These are phyloP conservation scores for Lasioglossum morio DNA, from an alignment of 2,888 invertebrate genomes.

Conservation along the genomic window DNA sequence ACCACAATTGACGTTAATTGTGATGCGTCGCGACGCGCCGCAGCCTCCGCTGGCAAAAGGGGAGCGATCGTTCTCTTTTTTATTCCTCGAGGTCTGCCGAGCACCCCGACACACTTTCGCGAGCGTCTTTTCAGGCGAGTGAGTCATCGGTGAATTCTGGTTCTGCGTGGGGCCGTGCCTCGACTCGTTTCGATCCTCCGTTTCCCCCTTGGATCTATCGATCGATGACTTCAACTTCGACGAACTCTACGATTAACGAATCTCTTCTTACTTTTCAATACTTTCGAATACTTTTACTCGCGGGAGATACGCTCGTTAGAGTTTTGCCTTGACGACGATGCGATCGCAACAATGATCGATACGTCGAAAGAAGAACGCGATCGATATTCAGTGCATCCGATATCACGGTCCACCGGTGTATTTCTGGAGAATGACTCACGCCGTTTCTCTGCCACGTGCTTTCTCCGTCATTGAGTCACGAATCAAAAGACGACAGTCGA, in stretches of 20 bases:
- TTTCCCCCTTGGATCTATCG: background rate
- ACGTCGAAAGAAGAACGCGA: conserved; percentile 13
- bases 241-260: background rate
- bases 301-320: too few species aligned
- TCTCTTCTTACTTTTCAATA: too few species aligned
- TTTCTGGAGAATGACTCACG: conserved; percentile 67
- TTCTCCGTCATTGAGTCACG: conserved; percentile 65
- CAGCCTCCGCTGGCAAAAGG: conserved; percentile 2
- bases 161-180: background rate
- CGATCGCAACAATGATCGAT: background rate
- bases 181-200: background rate
- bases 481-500: conserved; percentile 12
- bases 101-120: conserved; percentile 44
- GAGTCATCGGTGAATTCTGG: conserved; percentile 44
- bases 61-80: conserved; percentile 20
- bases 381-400: conserved; percentile 22
- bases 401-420: conserved; percentile 37
- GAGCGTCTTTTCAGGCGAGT: conserved; percentile 17
- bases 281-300: too few species aligned
- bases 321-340: too few species aligned
- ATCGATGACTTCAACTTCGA: background rate
- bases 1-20: conserved; percentile 73
- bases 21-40: conserved; percentile 52
- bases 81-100: conserved; percentile 20
- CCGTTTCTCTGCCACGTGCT: conserved; percentile 56